A percentile compares a stretch with the other conserved stretches of the same genome.
Conservation (phyloP, 2,888 invertebrate genomes). For the Mythimna albipuncta region DNA sequence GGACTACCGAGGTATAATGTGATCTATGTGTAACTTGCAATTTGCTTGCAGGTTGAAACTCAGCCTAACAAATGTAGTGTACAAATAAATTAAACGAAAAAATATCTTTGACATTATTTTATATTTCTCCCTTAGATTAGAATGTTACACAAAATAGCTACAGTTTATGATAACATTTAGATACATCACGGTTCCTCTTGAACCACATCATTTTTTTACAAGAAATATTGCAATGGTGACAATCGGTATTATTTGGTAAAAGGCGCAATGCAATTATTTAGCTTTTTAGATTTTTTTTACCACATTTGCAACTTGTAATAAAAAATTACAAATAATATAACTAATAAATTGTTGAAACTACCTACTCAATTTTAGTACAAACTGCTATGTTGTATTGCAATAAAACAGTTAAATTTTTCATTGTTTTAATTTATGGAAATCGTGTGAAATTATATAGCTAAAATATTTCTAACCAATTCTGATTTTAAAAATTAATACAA, state of each 20-base stretch:
- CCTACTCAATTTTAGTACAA: no score
- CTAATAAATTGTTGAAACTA: no score
- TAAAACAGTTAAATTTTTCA: no score
- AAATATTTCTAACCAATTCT: no score
- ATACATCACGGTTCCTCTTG: slow-evolving; percentile 65
- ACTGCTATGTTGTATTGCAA: no score
- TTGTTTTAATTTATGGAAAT: no score
- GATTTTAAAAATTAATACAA: no score
- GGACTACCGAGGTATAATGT: no score
- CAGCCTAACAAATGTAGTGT: not conserved
- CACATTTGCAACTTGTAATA: not conserved
- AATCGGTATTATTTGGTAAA: slow-evolving; percentile 38
- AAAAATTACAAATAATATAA: not conserved
- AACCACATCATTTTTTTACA: slow-evolving; percentile 57
- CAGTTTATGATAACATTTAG: slow-evolving; percentile 77
- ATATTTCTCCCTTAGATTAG: slow-evolving; percentile 71
- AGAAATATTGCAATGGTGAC: slow-evolving; percentile 69
- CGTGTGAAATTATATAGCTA: no score
- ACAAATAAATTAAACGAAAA: slow-evolving; percentile 45
- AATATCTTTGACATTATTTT: slow-evolving; percentile 56
- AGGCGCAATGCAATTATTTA: not conserved
- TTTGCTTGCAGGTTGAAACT: no score
- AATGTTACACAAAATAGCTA: slow-evolving; percentile 85
- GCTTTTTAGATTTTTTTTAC: not conserved
- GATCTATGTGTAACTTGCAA: no score